Percentiles rank a stretch among this genome's conserved stretches.
phyloP scores from a whole-genome alignment of 2,888 invertebrate species.

The Andricus curvator region DNA sequence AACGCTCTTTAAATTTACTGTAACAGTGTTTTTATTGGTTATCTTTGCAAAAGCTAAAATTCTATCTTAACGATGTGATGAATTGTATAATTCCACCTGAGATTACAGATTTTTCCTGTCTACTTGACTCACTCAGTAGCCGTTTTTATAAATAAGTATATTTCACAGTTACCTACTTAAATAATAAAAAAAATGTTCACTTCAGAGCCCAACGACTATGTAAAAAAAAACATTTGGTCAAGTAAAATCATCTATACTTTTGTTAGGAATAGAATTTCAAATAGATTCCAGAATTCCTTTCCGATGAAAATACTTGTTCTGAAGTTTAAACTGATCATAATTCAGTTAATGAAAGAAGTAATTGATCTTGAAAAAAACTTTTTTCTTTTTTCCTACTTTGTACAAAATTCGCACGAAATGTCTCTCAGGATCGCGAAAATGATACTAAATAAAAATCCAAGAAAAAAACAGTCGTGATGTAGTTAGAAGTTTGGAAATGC shows the following conservation, averaged over 20 bases:
- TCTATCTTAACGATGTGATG: not conserved
- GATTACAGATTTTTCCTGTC: not conserved
- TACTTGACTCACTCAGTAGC: not conserved
- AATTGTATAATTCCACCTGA: not conserved
- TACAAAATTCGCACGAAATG: not conserved
- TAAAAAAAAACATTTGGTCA: not conserved
- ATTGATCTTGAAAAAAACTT: not conserved
- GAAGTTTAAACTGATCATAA: not conserved
- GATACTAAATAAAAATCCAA: not conserved
- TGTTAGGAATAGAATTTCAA: not conserved
- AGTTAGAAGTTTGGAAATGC: not conserved
- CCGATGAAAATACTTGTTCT: not conserved
- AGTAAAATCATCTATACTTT: not conserved
- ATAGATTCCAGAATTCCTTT: not conserved
- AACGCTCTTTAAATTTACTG: conserved; percentile 7
- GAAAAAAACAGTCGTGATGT: not conserved
- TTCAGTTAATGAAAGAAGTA: not conserved
- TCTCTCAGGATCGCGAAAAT: not conserved
- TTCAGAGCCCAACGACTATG: not conserved
- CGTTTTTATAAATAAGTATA: not conserved
- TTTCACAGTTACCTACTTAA: not conserved
- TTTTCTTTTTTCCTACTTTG: not conserved
- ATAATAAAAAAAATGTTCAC: not conserved
- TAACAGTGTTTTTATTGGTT: not conserved
- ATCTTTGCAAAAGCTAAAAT: conserved; percentile 1